phyloP scores from a whole-genome alignment of 2,113 vertebrate genomes.

The Clinocottus analis region DNA sequence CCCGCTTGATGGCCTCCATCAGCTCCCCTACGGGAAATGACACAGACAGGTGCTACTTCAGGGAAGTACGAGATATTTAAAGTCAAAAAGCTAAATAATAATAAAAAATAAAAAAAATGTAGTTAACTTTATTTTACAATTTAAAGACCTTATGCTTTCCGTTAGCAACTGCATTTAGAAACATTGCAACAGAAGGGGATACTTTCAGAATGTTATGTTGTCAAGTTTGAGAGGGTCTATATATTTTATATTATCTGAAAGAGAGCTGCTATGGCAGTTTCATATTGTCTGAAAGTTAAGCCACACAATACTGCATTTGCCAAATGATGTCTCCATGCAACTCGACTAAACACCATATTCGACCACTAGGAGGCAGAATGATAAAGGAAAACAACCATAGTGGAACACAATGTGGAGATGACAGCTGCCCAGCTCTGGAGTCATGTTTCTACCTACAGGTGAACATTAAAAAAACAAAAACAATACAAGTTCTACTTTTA shows the following conservation, averaged over 20 bases:
- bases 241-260: not conserved
- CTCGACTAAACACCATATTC: not conserved
- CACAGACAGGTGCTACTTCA: conserved; percentile 6
- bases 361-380: conserved; percentile 20
- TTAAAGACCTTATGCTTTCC: too few relatives aligned
- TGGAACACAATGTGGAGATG: not conserved
- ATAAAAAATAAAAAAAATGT: not conserved
- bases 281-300: not conserved
- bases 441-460: not conserved
- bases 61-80: not conserved
- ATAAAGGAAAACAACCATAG: not conserved
- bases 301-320: not conserved
- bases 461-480: not conserved
- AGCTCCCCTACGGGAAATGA: conserved; percentile 85
- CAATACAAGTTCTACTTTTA: not conserved
- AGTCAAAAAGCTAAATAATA: not conserved
- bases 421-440: not conserved
- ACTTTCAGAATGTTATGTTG: too few relatives aligned
- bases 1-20: conserved; percentile 92
- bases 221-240: too few relatives aligned
- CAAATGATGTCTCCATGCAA: not conserved
- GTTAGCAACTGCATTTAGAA: too few relatives aligned
- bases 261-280: not conserved
- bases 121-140: not conserved
- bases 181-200: too few relatives aligned